Base-by-base conservation (phyloP, 2,888 invertebrate species). In the Campoletis raptor region DNA sequence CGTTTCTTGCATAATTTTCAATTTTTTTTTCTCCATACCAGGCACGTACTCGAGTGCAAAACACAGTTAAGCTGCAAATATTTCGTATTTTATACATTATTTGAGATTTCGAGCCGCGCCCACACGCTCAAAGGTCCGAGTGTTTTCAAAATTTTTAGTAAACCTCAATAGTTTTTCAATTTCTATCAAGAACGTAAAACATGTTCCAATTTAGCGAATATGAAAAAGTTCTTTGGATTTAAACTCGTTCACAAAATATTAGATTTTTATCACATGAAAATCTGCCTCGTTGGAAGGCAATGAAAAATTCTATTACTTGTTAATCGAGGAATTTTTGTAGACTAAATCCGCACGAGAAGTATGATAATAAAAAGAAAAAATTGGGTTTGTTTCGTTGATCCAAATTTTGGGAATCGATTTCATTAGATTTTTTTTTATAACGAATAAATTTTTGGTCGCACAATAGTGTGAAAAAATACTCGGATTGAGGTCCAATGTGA, bases 11-110 rank as follows among this genome's bases (percentile, higher is more conserved):
- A 67, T 70, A n/a, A 73, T 67, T 30, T 30, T 30, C 30, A 3
- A 37, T 66, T 72, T 67, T 21, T 85, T 30, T 30, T 30, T 30
- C 30, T 30, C 30, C 45, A 66, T 45, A 73, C 77, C n/a, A 69
- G 72, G 76, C 52, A 80, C 69, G 45, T 66, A 42, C 15, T 70
- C 24, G 15, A 40, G 61, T 21, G 42, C 66, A 73, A 52, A 48
- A 82, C 37, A 45, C 52, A 37, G 40, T 69, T 54, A 64, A 69
- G 76, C 54, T 70, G 66, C 67, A 67, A 73, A 81, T 52, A 48
- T 40, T 42, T 45, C 57, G 40, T 66, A 36, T 48, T 37, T 15
- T 64, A 45, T 36, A 76, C 45, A 74, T 30, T 45, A 61, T 30
- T 61, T 15, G 15, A 24, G 30, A 30, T 48, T 76, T 76, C 36